These are phyloP conservation scores for Ictidomys tridecemlineatus DNA, from an alignment of 2,113 vertebrate species.

Conservation along the genomic window DNA sequence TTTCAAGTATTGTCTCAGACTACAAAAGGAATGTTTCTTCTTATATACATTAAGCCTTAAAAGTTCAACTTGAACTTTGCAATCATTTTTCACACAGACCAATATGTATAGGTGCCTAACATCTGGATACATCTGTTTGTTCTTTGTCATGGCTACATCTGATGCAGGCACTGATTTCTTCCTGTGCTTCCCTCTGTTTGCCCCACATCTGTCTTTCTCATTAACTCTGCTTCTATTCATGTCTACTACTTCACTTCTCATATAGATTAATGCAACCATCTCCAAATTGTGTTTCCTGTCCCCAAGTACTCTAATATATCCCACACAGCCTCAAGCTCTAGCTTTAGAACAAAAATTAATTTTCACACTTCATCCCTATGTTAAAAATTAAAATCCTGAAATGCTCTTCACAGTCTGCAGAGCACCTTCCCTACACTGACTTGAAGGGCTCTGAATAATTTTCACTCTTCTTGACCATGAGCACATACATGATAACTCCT, in stretches of 20 bases:
- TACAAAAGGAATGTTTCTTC: not conserved
- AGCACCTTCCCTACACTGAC: not conserved
- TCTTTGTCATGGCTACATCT: not conserved
- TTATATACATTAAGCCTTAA: not conserved
- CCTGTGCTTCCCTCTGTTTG: not conserved
- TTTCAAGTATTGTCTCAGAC: not conserved
- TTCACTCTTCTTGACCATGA: not conserved
- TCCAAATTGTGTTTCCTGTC: slow-evolving; percentile 1
- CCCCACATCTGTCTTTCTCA: not conserved
- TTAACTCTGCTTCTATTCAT: not conserved
- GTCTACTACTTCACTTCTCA: not conserved
- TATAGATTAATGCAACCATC: not conserved
- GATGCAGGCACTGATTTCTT: not conserved
- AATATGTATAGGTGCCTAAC: not conserved
- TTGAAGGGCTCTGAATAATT: not conserved
- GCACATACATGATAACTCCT: slow-evolving; percentile 22
- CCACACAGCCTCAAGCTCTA: not conserved
- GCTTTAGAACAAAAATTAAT: slow-evolving; percentile 6
- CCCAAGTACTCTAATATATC: not conserved
- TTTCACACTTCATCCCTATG: not conserved
- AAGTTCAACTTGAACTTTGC: not conserved
- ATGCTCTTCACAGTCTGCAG: not conserved
- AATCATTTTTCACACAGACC: not conserved
- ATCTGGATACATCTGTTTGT: not conserved
- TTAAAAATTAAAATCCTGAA: not conserved